phyloP scores from a whole-genome alignment of 2,888 invertebrate species.

The Amphimallon solstitiale region DNA sequence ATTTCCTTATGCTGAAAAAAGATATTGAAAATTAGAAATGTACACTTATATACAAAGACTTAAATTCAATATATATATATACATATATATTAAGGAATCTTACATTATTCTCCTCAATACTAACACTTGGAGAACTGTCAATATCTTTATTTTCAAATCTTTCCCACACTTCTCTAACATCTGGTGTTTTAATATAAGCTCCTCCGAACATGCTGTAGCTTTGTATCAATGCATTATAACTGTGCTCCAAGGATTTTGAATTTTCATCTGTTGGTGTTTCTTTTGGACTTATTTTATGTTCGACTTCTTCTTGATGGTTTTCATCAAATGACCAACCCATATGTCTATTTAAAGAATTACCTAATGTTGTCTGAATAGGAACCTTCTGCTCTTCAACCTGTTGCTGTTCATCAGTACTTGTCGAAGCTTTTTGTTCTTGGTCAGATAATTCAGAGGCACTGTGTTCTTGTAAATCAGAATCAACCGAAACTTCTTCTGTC shows the following conservation, averaged over 20 bases:
- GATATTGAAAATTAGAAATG: too few relatives aligned
- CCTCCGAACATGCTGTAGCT: slow-evolving; percentile 67
- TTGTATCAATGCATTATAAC: slow-evolving; percentile 70
- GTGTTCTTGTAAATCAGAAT: slow-evolving; percentile 17
- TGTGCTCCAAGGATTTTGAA: slow-evolving; percentile 62
- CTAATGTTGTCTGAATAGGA: slow-evolving; percentile 57
- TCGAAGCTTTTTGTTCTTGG: slow-evolving; percentile 19
- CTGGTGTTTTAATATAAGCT: slow-evolving; percentile 64
- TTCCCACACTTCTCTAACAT: slow-evolving; percentile 72
- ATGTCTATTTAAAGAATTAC: slow-evolving; percentile 74
- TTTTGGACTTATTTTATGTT: slow-evolving; percentile 1
- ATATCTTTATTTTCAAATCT: slow-evolving; percentile 56
- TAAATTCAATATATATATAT: background rate
- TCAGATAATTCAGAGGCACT: slow-evolving; percentile 29
- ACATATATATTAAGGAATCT: background rate
- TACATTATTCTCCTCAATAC: slow-evolving; percentile 62
- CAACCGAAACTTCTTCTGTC: slow-evolving; percentile 43
- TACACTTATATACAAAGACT: too few relatives aligned
- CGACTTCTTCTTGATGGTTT: slow-evolving; percentile 42
- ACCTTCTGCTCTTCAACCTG: slow-evolving; percentile 35
- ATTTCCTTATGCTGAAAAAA: too few relatives aligned
- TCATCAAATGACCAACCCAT: slow-evolving; percentile 72
- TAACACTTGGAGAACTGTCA: slow-evolving; percentile 59
- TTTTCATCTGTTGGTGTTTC: slow-evolving; percentile 37
- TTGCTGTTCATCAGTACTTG: slow-evolving; percentile 23